phyloP scores from a whole-genome alignment of 1,140 invertebrate genomes.

The Calephelis nemesis region DNA sequence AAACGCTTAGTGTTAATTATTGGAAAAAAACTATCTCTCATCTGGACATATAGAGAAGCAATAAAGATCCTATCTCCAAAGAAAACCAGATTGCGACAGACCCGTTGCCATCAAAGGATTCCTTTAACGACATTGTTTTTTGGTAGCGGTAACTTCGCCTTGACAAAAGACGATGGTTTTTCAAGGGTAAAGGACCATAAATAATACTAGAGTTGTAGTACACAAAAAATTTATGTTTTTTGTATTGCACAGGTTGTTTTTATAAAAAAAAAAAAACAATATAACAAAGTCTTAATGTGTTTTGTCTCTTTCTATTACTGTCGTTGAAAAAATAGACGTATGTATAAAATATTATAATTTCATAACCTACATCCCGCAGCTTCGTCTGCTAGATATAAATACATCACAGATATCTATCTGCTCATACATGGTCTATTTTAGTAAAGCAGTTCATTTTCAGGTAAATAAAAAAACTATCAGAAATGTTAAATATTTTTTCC shows the following conservation, averaged over 20 bases:
- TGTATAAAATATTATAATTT: no score
- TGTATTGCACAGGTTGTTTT: background rate
- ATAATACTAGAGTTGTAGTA: constrained; percentile 52
- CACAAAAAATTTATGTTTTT: constrained; percentile 14
- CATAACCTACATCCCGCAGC: no score
- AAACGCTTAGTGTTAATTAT: constrained; percentile 22
- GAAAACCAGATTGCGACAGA: constrained; percentile 46
- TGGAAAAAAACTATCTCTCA: constrained; percentile 25
- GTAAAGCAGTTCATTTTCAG: no score
- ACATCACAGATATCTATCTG: no score
- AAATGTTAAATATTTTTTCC: no score
- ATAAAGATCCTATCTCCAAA: constrained; percentile 68
- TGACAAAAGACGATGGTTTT: constrained; percentile 60
- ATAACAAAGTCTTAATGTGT: background rate
- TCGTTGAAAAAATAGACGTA: no score
- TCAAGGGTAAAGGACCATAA: constrained; percentile 64
- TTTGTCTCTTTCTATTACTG: background rate
- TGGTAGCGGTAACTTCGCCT: constrained; percentile 41
- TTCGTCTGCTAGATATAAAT: no score
- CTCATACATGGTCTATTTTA: no score
- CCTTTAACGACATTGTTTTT: constrained; percentile 59
- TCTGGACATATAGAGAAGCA: constrained; percentile 42
- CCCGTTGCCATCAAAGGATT: constrained; percentile 36
- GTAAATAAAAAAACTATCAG: no score
- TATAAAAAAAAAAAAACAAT: background rate